Percentiles rank a stretch among this genome's conserved stretches.
These are phyloP conservation scores for Acleris holmiana DNA, from an alignment of 2,888 invertebrate genomes.

Conservation along the genomic window DNA sequence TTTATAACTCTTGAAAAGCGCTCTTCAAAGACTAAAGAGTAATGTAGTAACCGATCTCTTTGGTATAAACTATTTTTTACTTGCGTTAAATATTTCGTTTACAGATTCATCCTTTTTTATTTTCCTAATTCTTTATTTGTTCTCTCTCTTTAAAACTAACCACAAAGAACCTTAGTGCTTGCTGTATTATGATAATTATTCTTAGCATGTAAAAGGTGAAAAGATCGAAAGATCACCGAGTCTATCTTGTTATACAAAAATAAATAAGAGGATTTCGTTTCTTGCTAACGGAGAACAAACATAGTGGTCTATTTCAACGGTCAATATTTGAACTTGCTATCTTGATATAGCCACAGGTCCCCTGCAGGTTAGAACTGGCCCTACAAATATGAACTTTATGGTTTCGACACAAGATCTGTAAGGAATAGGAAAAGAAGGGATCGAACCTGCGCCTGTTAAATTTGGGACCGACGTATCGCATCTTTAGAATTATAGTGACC, in stretches of 20 bases:
- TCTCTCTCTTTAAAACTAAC: no score
- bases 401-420: neutral
- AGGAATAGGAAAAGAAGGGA: neutral
- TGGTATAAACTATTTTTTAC: no score
- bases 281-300: conserved; percentile 3
- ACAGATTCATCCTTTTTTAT: no score
- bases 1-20: no score
- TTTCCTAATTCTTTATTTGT: no score
- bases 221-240: neutral
- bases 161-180: no score
- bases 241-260: conserved; percentile 9
- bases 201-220: neutral
- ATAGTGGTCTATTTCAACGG: conserved; percentile 11
- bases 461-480: neutral
- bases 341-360: conserved; percentile 15
- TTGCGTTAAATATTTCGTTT: no score
- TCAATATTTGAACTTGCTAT: conserved; percentile 22
- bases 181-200: no score
- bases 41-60: no score
- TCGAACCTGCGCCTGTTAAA: conserved; percentile 9
- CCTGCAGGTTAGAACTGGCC: conserved; percentile 1
- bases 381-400: neutral
- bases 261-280: conserved; percentile 9
- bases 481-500: no score
- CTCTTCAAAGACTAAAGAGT: no score